Base-by-base conservation (phyloP, 2,113 vertebrate species). In the Polyodon spathula region DNA sequence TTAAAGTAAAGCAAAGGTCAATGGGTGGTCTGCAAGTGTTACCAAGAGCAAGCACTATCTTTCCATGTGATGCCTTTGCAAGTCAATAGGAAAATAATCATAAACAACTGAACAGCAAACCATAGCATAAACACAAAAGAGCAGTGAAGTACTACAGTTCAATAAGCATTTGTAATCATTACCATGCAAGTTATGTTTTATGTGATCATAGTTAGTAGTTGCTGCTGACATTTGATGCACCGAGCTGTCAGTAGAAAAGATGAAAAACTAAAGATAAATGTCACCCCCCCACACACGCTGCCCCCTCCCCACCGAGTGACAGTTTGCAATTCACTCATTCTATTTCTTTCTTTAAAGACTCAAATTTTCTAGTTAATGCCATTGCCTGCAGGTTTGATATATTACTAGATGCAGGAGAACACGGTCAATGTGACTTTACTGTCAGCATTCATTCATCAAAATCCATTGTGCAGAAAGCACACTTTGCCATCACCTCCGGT, bases 261-360 rank as follows among this genome's bases (percentile, higher is more conserved):
- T 69, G 68, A 70, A 71, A 59, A 59, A 70, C 68, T 41, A n/a
- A 72, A 66, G 58, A 72, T 77, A 85, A 86, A 81, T 77, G 81
- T 71, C 71, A 61, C 48, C 67, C 80, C 66, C 66, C 72, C 75
- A n/a, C n/a, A n/a, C 8, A 6, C 17, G 8, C 48, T 73, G n/a
- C n/a, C n/a, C n/a, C n/a, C n/a, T n/a, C n/a, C 48, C 37, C 64
- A 39, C 64, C 54, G 75, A 72, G 71, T 67, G 60, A 80, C 68
- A 71, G 71, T 71, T 67, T 76, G 76, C 72, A 84, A 78, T 75
- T 73, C 60, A 66, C 63, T 68, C 69, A 48, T 70, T 73, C 60
- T 15, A 59, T 67, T 42, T 70, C 60, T 46, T 73, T 70, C 65
- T 56, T 54, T 27, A 63, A 63, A 61, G 71, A 69, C 62, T 59